Evolutionary conservation across 2,113 vertebrate genomes (phyloP).

Genomic region (Ophiodon elongatus): DNA sequence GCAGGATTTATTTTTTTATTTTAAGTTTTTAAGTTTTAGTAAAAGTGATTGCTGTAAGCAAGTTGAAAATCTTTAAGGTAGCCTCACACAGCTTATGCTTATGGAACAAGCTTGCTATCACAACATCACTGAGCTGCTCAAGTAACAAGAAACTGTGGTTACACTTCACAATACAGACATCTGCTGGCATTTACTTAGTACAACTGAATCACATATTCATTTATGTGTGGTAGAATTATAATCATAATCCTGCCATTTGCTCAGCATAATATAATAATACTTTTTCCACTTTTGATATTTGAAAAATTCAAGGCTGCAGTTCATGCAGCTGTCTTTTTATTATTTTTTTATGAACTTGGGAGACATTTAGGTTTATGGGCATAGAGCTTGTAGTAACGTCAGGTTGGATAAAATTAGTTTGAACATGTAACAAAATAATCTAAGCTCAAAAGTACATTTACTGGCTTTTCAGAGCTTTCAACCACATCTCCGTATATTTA

Average conservation of each 20-base stretch:
- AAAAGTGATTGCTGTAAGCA: conserved; percentile 72
- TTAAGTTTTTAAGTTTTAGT: conserved; percentile 47
- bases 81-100: conserved; percentile 55
- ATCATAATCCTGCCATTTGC: neutral
- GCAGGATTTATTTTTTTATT: conserved; percentile 52
- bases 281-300: neutral
- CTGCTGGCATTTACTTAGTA: conserved; percentile 66
- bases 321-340: neutral
- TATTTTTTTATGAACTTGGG: neutral
- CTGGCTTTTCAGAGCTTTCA: neutral
- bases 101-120: conserved; percentile 59
- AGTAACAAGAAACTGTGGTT: conserved; percentile 70
- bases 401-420: neutral
- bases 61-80: conserved; percentile 71
- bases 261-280: neutral
- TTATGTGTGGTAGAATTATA: neutral
- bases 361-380: neutral
- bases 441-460: neutral
- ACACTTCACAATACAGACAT: conserved; percentile 69
- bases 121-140: conserved; percentile 67
- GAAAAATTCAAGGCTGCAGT: neutral
- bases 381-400: neutral
- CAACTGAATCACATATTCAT: neutral
- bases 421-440: neutral
- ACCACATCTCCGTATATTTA: neutral